A percentile compares a stretch with the other conserved stretches of the same genome.
Conservation (phyloP, 2,113 vertebrate species). For the Rhipidura dahli region DNA sequence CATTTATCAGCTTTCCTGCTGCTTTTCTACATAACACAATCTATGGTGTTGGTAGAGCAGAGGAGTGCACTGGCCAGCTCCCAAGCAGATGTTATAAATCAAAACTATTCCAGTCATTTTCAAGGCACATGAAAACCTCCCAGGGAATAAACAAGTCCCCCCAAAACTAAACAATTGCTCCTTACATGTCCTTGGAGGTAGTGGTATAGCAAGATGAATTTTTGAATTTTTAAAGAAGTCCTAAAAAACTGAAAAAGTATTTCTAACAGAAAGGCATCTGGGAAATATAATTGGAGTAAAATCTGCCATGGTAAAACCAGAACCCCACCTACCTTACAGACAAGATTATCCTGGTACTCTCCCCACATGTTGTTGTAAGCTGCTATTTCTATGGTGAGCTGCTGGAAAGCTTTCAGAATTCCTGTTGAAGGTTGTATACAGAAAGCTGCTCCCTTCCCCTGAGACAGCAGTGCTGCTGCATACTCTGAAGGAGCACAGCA, state of each 20-base stretch:
- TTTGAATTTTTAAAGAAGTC: background rate
- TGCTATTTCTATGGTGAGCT: constrained; percentile 78
- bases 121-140: background rate
- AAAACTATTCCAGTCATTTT: background rate
- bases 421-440: constrained; percentile 71
- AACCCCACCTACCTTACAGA: constrained; percentile 79
- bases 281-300: background rate
- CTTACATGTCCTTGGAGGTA: accelerated
- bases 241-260: background rate
- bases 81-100: constrained; percentile 20
- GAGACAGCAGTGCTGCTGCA: constrained; percentile 75
- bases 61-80: background rate
- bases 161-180: background rate
- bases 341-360: constrained; percentile 84
- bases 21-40: background rate
- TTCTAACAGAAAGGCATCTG: background rate
- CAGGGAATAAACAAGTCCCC: background rate
- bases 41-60: background rate
- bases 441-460: constrained; percentile 87
- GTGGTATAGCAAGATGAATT: background rate
- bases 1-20: background rate
- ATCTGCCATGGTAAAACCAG: background rate
- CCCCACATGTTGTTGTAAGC: constrained; percentile 94
- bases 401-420: constrained; percentile 79
- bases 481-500: constrained; percentile 73